These are phyloP conservation scores for Ceyx cyanopectus DNA, from an alignment of 2,113 vertebrate genomes.

Conservation along the genomic window DNA sequence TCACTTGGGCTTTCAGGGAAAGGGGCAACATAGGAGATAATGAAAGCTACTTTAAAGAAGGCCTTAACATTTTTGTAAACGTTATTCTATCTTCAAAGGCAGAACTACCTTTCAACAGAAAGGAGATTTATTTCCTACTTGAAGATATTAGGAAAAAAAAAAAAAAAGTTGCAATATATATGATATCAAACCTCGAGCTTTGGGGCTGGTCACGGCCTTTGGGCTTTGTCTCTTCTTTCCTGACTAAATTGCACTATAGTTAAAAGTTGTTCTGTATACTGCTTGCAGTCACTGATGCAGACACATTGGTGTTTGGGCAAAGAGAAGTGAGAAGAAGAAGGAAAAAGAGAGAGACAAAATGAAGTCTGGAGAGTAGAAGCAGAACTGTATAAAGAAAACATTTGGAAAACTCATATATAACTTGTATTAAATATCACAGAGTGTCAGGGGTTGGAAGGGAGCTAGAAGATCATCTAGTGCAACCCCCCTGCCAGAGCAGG, in stretches of 20 bases:
- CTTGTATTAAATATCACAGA: neutral
- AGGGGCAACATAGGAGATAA: conserved; percentile 76
- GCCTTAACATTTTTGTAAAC: conserved; percentile 78
- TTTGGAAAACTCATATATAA: neutral
- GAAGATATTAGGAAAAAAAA: conserved; percentile 48
- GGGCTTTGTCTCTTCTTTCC: neutral
- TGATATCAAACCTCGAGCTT: neutral
- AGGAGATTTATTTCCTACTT: conserved; percentile 61
- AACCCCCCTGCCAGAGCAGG: too few relatives aligned
- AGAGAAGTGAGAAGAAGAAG: neutral
- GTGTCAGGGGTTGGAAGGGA: too few relatives aligned
- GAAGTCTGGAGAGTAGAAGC: neutral
- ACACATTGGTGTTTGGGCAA: neutral
- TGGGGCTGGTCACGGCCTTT: neutral
- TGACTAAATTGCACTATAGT: neutral
- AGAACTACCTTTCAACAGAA: conserved; percentile 52
- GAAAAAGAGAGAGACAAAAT: neutral
- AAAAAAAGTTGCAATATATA: conserved; percentile 5
- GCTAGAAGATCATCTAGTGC: too few relatives aligned
- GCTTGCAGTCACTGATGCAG: neutral
- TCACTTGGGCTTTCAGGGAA: conserved; percentile 73
- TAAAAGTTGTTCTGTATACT: neutral
- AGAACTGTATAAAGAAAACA: neutral
- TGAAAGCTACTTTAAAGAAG: conserved; percentile 79
- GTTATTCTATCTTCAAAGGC: conserved; percentile 82